Base-by-base conservation (phyloP, 2,113 vertebrate genomes). In the Pituophis catenifer region DNA sequence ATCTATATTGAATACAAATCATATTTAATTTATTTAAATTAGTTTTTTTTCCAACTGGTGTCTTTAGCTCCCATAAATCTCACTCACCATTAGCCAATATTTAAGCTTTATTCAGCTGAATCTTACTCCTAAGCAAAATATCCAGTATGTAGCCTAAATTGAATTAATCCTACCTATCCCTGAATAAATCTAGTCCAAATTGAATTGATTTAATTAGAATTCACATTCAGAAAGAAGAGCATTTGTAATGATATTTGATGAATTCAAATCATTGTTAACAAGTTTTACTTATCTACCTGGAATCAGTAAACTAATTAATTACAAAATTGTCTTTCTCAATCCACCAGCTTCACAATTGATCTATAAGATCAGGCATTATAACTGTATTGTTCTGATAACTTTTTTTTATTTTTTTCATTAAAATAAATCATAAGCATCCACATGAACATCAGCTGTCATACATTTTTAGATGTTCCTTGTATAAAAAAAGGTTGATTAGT, bases 321-420 rank as follows among this genome's bases (percentile, higher is more conserved):
- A 24, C 13, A 55, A n/a, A 91, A 12, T 59, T 24, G 57, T 88
- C 23, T n/a, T 91, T 88, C 81, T 87, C 19, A 87, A 87, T 11
- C 57, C 26, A n/a, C 38, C 38, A 89, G 55, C 21, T 59, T 90
- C 44, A 85, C 70, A 62, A 92, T 19, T 57, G 53, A 92, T 91
- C 86, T 89, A 86, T 75, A 93, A 92, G 93, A 94, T 93, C 86
- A 90, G 86, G 15, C 93, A 54, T 23, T 59, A 55, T 87, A 90
- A 70, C 75, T 90, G 58, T 21, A 55, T 24, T 59, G 29, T 90
- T 62, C 95, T 0, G 86, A 88, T 91, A 58, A 94, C 38, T 29
- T 26, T 90, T 26, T 24, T 62, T 26, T 13, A 48, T 54, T n/a
- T 15, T 6, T 23, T 54, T 88, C 48, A 85, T 90, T 88, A 33